These are phyloP conservation scores for Branchellion lobata DNA, from an alignment of 2,888 invertebrate species.

Conservation along the genomic window DNA sequence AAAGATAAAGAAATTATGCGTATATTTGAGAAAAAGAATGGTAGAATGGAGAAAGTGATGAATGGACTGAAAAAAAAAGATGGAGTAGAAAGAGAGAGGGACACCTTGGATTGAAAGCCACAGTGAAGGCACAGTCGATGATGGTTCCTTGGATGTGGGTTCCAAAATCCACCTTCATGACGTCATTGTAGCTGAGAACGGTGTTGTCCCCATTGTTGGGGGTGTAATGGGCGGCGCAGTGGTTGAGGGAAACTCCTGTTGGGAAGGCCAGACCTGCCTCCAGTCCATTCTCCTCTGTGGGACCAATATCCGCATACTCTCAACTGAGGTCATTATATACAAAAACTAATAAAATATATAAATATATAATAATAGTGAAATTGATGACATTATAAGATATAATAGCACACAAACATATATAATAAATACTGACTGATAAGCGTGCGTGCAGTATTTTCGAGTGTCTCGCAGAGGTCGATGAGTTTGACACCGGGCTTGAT, in stretches of 20 bases:
- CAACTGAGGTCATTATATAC: neutral
- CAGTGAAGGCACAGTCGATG: constrained; percentile 97
- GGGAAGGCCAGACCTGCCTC: constrained; percentile 86
- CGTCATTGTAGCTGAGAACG: constrained; percentile 89
- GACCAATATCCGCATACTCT: neutral
- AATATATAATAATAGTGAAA: neutral
- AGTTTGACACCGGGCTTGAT: constrained; percentile 98
- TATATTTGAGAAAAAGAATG: too few relatives aligned
- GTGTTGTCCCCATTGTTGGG: constrained; percentile 97
- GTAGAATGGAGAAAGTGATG: too few relatives aligned
- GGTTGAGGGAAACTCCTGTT: constrained; percentile 96
- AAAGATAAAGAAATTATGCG: too few relatives aligned
- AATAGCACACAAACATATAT: too few relatives aligned
- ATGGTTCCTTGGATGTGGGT: constrained; percentile 93
- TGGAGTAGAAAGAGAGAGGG: too few relatives aligned
- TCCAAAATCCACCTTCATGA: constrained; percentile 97
- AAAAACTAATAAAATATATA: neutral
- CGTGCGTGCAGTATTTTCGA: constrained; percentile 86
- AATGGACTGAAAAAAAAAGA: too few relatives aligned
- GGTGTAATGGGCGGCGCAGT: constrained; percentile 98
- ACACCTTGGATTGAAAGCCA: constrained; percentile 86
- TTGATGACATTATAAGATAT: neutral
- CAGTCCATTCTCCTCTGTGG: constrained; percentile 76
- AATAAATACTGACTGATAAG: constrained; percentile 69
- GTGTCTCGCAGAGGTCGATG: constrained; percentile 90